These are phyloP conservation scores for Lamprologus ornatipinnis DNA, from an alignment of 2,113 vertebrate species.

Conservation along the genomic window DNA sequence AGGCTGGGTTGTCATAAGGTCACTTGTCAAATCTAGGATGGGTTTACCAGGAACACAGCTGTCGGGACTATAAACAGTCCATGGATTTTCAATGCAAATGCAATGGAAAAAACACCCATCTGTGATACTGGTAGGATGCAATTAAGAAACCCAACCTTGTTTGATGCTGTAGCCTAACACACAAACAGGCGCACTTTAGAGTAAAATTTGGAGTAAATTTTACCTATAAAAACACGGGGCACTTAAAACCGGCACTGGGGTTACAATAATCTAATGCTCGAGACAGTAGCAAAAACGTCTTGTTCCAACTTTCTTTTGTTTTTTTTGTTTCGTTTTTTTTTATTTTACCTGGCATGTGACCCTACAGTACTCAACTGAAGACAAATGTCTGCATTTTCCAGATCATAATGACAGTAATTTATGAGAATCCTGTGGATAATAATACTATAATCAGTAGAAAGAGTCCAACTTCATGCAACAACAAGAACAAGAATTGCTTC, in stretches of 20 bases:
- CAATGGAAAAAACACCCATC: neutral
- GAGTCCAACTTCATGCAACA: conserved; percentile 54
- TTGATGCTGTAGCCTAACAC: conserved; percentile 42
- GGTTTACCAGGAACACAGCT: conserved; percentile 27
- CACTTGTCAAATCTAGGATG: conserved; percentile 64
- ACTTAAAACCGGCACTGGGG: conserved; percentile 24
- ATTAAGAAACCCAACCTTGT: conserved; percentile 27
- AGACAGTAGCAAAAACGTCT: conserved; percentile 30
- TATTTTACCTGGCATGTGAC: neutral
- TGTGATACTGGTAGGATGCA: neutral
- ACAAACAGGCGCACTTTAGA: conserved; percentile 35
- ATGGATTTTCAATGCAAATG: neutral
- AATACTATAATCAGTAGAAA: conserved; percentile 36
- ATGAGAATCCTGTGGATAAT: neutral
- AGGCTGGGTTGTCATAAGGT: conserved; percentile 65
- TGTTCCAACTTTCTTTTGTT: neutral
- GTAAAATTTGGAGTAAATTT: neutral
- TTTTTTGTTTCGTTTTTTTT: neutral
- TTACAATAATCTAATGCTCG: neutral
- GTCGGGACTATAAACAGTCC: conserved; percentile 14
- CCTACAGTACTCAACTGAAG: neutral
- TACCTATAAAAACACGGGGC: conserved; percentile 29
- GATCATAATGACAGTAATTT: conserved; percentile 11
- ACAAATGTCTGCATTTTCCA: conserved; percentile 3
- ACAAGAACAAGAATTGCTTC: conserved; percentile 35